phyloP scores from a whole-genome alignment of 2,113 vertebrate species.

The Strigops habroptila region DNA sequence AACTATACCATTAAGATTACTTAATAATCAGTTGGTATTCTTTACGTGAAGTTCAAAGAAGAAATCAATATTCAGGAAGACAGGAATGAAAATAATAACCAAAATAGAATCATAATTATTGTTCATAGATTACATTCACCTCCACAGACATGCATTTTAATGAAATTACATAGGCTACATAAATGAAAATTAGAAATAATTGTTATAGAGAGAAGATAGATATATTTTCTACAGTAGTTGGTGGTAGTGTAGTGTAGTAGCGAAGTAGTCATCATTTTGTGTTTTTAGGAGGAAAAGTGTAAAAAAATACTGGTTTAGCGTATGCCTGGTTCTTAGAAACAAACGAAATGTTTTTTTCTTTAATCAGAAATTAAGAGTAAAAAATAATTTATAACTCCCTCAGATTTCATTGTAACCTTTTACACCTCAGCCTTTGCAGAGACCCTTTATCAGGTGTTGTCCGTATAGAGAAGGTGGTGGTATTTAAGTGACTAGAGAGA shows the following conservation, averaged over 20 bases:
- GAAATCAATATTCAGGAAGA: neutral
- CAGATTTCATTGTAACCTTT: neutral
- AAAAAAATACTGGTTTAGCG: neutral
- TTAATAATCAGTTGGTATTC: neutral
- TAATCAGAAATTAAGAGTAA: neutral
- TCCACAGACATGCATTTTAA: neutral
- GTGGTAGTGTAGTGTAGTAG: neutral
- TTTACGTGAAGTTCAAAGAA: neutral
- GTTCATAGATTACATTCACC: neutral
- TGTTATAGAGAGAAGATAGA: neutral
- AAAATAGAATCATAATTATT: neutral
- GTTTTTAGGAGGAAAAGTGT: neutral
- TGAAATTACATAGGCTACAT: neutral
- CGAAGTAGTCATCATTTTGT: neutral
- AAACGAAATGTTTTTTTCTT: neutral
- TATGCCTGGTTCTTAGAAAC: neutral
- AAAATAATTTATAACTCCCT: neutral
- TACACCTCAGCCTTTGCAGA: neutral
- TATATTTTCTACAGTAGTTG: neutral
- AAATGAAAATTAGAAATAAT: neutral
- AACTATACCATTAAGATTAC: neutral
- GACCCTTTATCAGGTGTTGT: neutral
- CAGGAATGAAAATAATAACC: neutral
- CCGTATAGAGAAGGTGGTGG: neutral
- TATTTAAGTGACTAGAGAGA: neutral